Conservation (phyloP, 92 coral and sea anemone genomes). For the Palythoa grandiflora region DNA sequence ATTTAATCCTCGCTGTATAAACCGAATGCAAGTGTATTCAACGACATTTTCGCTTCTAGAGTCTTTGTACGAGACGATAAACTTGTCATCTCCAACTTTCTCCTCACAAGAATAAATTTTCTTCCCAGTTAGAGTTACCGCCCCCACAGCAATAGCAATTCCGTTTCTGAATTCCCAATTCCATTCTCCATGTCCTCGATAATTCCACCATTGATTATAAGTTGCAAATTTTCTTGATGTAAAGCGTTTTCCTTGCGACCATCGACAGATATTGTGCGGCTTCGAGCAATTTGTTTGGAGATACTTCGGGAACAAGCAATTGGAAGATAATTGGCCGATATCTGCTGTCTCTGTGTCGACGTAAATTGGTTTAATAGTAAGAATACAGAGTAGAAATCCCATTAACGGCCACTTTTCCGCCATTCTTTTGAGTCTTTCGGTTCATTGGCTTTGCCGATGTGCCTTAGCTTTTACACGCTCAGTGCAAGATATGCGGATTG, state of each 20-base stretch:
- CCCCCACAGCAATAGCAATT: conserved; percentile 3
- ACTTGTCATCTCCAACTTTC: conserved; percentile 28
- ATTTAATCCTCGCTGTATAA: conserved; percentile 69
- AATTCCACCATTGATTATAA: not conserved
- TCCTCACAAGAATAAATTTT: conserved; percentile 30
- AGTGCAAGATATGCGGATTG: not conserved
- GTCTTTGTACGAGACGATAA: conserved; percentile 48
- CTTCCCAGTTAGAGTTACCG: not conserved
- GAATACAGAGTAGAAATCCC: not conserved
- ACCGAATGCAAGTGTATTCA: conserved; percentile 65
- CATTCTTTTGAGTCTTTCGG: not conserved
- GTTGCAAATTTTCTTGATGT: conserved; percentile 39
- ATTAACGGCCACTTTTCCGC: conserved; percentile 2
- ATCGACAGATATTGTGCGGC: conserved; percentile 50
- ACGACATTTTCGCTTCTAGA: conserved; percentile 28
- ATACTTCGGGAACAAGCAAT: conserved; percentile 61
- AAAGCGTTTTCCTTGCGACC: conserved; percentile 61
- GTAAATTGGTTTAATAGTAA: not conserved
- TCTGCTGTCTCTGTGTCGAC: conserved; percentile 7
- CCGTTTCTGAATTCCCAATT: conserved; percentile 49
- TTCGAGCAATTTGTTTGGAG: conserved; percentile 62
- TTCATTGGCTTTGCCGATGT: not conserved
- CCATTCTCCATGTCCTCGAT: conserved; percentile 61
- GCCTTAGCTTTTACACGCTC: not conserved
- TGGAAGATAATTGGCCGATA: not conserved